Evolutionary conservation across 2,797 vertebrate species (phyloP), one percentile per base, ranked within the genome.

Genomic region (Tapirus indicus): DNA sequence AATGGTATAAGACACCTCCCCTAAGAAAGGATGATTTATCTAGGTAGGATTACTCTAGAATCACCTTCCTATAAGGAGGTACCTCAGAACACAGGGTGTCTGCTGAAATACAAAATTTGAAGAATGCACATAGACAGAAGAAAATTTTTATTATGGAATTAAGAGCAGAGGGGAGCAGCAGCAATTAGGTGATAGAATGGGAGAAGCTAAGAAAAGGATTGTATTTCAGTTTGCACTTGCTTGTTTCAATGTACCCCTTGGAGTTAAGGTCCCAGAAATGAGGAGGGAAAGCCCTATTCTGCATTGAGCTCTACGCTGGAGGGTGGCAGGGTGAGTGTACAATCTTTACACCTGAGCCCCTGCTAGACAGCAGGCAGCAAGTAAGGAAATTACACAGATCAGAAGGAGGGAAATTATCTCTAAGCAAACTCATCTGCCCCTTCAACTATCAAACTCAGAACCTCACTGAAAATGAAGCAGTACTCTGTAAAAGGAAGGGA

Each of bases 21-120:
- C 14, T 52, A 54, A 1, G 38, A 23, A 82, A 88, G 54, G 10
- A 60, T 38, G 49, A 74, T 69, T 90, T 82, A 58, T 44, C 49
- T 47, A 94, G 62, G 21, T 8, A 74, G 56, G 54, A 66, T 62
- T 94, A 85, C 80, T 85, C 17, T 60, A 71, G 20, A 94, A 75
- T 89, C 74, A 44, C 54, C 68, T 47, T 89, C 44, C 54, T 49
- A 82, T 1, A 60, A 90, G 72, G 27, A 93, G 23, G n/a, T 32
- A 3, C 2, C 77, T 83, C 64, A 88, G 25, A 79, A 77, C 35
- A 69, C 21, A 72, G 27, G 44, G 16, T 79, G 1, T 88, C 17
- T 91, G n/a, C 27, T 97, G 68, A 91, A 90, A 93, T 69, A 84
- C 27, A 90, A 74, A 62, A 94, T 56, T 3, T 94, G 11, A 88